Evolutionary conservation across 2,113 vertebrate genomes (phyloP).

Genomic region (Empidonax traillii): DNA sequence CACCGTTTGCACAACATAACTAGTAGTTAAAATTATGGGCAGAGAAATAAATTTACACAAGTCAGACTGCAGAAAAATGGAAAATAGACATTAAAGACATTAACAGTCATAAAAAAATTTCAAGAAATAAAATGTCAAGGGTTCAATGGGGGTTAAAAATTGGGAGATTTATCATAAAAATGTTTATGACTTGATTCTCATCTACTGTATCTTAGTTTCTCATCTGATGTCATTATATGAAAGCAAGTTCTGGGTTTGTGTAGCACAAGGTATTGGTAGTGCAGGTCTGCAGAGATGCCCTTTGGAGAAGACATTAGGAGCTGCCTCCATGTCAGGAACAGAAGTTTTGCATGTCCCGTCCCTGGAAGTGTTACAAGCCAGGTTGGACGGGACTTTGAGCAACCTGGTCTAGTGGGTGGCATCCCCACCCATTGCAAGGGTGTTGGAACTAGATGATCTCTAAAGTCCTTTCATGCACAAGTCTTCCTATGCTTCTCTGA

Average conservation of each 20-base stretch:
- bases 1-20: neutral
- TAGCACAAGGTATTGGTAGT: neutral
- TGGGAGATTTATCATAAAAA: neutral
- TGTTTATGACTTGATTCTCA: neutral
- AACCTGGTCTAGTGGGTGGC: neutral
- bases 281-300: neutral
- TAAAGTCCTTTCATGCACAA: neutral
- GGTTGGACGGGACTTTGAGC: neutral
- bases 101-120: neutral
- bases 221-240: neutral
- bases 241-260: neutral
- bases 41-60: neutral
- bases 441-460: rapidly evolving
- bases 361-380: neutral
- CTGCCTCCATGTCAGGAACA: neutral
- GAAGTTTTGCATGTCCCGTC: neutral
- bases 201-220: neutral
- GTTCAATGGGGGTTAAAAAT: neutral
- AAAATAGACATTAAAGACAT: neutral
- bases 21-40: neutral
- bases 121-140: neutral
- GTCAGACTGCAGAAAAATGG: neutral
- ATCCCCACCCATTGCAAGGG: neutral
- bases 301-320: neutral
- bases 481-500: rapidly evolving